Base-by-base conservation (phyloP, 2,888 invertebrate species). In the Hyalella azteca region DNA sequence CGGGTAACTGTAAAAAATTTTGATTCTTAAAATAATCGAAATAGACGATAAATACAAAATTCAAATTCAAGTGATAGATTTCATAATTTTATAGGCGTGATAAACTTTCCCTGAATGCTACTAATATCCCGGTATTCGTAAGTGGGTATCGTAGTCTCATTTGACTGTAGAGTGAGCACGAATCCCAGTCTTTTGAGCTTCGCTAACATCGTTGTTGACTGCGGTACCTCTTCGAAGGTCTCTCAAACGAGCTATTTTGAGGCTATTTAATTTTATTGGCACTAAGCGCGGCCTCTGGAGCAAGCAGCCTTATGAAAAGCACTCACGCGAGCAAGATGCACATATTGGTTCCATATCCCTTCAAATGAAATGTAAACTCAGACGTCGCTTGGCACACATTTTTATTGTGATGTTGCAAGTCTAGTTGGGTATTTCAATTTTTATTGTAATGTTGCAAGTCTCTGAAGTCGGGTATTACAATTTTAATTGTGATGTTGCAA, bases 291-390 rank as follows among this genome's bases (percentile, higher is more conserved):
- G 54, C 54, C 22, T 7, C 54, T 7, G 19, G 29, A 29, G 54
- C 54, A 22, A n/a, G n/a, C 29, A 26, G 54, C 3, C 54, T 29
- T 26, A 54, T 26, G 54, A 54, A 54, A 54, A 54, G 54, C 54
- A 22, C 5, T 13, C 9, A 7, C 7, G 26, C 29, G 54, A 22
- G 29, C 54, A 54, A 29, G 26, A 22, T 29, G 9, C 22, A 29
- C 54, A 54, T 54, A 54, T 26, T 54, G 22, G 54, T 22, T 22
- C 54, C 54, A 54, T 54, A 22, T 22, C 26, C 54, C 22, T 29
- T 22, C 54, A 54, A 54, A 54, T 54, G 54, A 54, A 54, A 54
- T 54, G 54, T 54, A 54, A 54, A 54, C 54, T 29, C 22, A 54
- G 54, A 26, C 54, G 26, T 7, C 26, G 22, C 29, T 26, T 22